phyloP scores from a whole-genome alignment of 2,888 invertebrate genomes.

The Nephrotoma guestfalica region DNA sequence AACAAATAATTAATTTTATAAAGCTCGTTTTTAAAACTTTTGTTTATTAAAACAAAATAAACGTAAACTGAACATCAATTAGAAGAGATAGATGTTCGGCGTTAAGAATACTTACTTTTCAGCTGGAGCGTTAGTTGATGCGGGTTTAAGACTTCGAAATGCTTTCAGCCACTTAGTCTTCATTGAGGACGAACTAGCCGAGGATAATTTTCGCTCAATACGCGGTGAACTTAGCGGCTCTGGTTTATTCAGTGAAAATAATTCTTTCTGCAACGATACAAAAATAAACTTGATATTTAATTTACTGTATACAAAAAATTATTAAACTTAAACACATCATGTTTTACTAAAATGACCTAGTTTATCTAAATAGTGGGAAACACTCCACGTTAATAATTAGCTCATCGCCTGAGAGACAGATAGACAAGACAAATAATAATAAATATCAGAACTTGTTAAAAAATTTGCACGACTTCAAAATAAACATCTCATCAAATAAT shows the following conservation, averaged over 20 bases:
- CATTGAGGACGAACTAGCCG: slow-evolving; percentile 76
- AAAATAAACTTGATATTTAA: background rate
- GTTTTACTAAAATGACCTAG: background rate
- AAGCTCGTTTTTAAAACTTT: background rate
- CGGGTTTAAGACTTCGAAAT: slow-evolving; percentile 84
- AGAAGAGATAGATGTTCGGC: background rate
- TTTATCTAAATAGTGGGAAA: background rate
- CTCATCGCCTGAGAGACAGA: background rate
- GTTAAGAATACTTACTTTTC: slow-evolving; percentile 45
- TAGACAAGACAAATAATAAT: background rate
- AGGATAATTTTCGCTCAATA: slow-evolving; percentile 71
- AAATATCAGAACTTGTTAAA: background rate
- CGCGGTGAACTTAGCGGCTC: slow-evolving; percentile 33
- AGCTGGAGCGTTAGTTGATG: slow-evolving; percentile 37
- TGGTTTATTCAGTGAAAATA: slow-evolving; percentile 40
- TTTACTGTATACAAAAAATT: background rate
- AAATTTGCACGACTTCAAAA: background rate
- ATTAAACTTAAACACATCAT: background rate
- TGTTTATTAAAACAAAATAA: background rate
- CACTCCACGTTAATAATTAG: background rate
- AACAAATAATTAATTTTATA: background rate
- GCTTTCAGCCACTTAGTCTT: slow-evolving; percentile 97
- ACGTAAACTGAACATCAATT: background rate
- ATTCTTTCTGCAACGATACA: slow-evolving; percentile 54
- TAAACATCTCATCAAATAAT: background rate